These are phyloP conservation scores for Jaculus jaculus DNA, from an alignment of 2,113 vertebrate species.

Conservation along the genomic window DNA sequence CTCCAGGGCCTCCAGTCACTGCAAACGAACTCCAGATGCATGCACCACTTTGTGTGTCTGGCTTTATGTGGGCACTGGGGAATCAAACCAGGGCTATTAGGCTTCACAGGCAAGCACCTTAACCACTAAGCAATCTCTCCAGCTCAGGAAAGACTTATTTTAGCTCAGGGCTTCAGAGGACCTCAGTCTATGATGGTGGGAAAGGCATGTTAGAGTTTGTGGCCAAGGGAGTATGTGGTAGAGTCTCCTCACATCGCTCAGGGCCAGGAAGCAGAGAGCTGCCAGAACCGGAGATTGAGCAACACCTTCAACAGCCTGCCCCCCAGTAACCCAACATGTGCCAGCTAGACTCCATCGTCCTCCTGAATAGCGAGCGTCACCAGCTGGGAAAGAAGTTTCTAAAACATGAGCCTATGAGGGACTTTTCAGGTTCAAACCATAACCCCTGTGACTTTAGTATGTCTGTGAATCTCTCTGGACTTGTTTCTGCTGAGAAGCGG, in stretches of 20 bases:
- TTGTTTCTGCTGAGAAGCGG: neutral
- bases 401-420: neutral
- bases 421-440: neutral
- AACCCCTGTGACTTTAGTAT: neutral
- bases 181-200: neutral
- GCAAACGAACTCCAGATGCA: no score
- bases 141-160: no score
- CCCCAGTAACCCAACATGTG: neutral
- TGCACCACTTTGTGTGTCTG: no score
- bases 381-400: neutral
- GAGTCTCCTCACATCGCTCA: accelerated
- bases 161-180: neutral
- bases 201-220: neutral
- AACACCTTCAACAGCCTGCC: neutral
- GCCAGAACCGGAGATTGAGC: neutral
- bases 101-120: no score
- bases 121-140: no score
- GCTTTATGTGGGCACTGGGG: no score
- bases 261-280: no score
- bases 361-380: no score
- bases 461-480: neutral
- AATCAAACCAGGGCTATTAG: no score
- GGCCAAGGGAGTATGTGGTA: no score
- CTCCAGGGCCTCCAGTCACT: no score
- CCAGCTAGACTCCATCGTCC: neutral